These are phyloP conservation scores for Anguilla marmorata DNA, from an alignment of 2,797 vertebrate genomes.

Conservation along the genomic window DNA sequence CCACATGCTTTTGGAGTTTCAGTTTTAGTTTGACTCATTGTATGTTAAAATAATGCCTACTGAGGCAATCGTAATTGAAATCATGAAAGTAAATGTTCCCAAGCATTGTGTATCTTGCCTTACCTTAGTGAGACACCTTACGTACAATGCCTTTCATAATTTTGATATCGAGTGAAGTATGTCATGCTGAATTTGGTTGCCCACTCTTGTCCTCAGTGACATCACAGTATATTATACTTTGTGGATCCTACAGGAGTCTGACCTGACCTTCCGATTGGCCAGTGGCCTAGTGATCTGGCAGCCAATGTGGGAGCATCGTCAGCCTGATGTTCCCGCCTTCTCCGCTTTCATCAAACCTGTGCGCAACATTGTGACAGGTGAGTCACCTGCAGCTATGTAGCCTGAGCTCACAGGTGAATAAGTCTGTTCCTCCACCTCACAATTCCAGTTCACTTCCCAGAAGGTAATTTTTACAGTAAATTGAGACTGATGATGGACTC, in stretches of 20 bases:
- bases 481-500: not conserved
- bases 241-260: constrained; percentile 83
- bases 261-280: constrained; percentile 93
- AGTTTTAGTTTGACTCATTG: not conserved
- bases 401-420: not conserved
- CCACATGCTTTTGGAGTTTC: not conserved
- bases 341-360: constrained; percentile 89
- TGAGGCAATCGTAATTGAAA: not conserved
- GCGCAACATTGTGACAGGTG: constrained; percentile 93
- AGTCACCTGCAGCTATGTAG: not conserved
- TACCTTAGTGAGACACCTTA: not conserved
- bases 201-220: not conserved
- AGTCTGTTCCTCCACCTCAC: not conserved
- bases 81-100: not conserved
- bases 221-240: not conserved
- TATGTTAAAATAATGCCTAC: not conserved
- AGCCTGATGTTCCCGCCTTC: constrained; percentile 92
- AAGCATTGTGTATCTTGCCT: not conserved
- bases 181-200: not conserved
- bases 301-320: constrained; percentile 98
- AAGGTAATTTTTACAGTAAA: not conserved
- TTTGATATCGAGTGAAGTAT: not conserved
- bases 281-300: constrained; percentile 98
- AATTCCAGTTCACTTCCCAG: not conserved
- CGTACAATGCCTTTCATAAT: constrained; percentile 11